Percentiles rank a stretch among this genome's conserved stretches.
Evolutionary conservation across 2,797 vertebrate species (phyloP).

Genomic region (Craterocephalus amniculus): DNA sequence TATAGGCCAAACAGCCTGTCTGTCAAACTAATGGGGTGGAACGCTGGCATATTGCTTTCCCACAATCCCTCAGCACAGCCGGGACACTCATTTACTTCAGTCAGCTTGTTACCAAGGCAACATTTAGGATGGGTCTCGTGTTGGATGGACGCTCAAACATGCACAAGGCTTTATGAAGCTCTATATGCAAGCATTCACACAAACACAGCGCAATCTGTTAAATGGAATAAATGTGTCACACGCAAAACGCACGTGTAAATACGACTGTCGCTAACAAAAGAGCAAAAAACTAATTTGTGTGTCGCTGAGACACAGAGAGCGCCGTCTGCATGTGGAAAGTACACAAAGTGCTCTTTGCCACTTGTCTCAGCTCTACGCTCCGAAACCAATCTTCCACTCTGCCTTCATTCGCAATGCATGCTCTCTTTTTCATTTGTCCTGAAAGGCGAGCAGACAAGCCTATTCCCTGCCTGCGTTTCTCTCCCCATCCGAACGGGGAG

Average conservation of each 20-base stretch:
- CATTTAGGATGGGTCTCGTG: slow-evolving; percentile 75
- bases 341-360: slow-evolving; percentile 61
- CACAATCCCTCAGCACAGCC: slow-evolving; percentile 79
- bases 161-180: slow-evolving; percentile 27
- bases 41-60: slow-evolving; percentile 83
- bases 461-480: slow-evolving; percentile 54
- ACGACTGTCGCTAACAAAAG: slow-evolving; percentile 6
- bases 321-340: slow-evolving; percentile 49
- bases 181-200: background rate
- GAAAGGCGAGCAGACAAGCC: slow-evolving; percentile 60
- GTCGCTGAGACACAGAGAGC: slow-evolving; percentile 41
- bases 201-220: slow-evolving; percentile 31
- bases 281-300: slow-evolving; percentile 52
- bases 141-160: slow-evolving; percentile 58
- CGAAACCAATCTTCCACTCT: slow-evolving; percentile 64
- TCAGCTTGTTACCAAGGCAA: slow-evolving; percentile 84
- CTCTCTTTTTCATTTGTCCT: slow-evolving; percentile 62
- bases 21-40: slow-evolving; percentile 83
- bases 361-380: slow-evolving; percentile 46
- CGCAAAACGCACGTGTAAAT: slow-evolving; percentile 5
- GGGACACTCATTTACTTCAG: slow-evolving; percentile 83
- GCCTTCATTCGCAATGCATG: slow-evolving; percentile 70
- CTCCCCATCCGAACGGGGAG: slow-evolving; percentile 46
- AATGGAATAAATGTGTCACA: slow-evolving; percentile 29
- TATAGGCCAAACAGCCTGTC: slow-evolving; percentile 83